Conservation (phyloP, 2,888 invertebrate genomes). For the Frankliniella intonsa region DNA sequence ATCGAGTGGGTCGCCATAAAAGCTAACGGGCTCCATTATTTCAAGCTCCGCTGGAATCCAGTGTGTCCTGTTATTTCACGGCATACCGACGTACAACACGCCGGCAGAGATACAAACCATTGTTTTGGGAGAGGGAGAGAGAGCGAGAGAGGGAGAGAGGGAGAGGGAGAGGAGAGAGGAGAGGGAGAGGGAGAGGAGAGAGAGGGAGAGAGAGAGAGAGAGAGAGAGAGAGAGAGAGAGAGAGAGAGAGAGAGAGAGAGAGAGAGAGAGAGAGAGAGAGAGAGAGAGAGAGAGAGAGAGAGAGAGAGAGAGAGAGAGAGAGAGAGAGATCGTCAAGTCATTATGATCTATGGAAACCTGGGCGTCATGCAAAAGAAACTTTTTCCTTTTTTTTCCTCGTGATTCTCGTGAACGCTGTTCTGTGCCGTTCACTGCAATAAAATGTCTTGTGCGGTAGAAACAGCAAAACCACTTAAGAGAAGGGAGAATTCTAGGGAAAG, state of each 20-base stretch:
- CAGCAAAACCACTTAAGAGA: too few relatives aligned
- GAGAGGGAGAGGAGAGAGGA: neutral
- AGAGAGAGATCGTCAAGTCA: constrained; percentile 15
- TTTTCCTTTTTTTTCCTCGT: neutral
- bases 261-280: neutral
- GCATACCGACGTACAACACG: neutral
- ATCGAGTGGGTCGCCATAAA: neutral
- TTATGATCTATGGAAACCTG: constrained; percentile 3
- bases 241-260: neutral
- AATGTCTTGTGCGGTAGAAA: too few relatives aligned
- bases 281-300: too few relatives aligned
- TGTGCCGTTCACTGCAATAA: neutral
- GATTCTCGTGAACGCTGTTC: neutral
- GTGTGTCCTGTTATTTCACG: constrained; percentile 22
- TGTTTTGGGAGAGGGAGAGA: constrained; percentile 6
- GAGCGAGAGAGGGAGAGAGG: too few relatives aligned
- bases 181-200: neutral
- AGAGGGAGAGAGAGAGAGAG: neutral
- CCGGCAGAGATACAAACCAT: constrained; percentile 12
- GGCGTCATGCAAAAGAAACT: neutral
- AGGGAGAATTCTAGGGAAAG: too few relatives aligned
- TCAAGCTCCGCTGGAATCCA: constrained; percentile 8
- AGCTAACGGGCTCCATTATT: constrained; percentile 7
- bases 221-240: neutral
- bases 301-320: neutral